Evolutionary conservation across 2,888 invertebrate genomes (phyloP).

Genomic region (Oxycera nigricornis): DNA sequence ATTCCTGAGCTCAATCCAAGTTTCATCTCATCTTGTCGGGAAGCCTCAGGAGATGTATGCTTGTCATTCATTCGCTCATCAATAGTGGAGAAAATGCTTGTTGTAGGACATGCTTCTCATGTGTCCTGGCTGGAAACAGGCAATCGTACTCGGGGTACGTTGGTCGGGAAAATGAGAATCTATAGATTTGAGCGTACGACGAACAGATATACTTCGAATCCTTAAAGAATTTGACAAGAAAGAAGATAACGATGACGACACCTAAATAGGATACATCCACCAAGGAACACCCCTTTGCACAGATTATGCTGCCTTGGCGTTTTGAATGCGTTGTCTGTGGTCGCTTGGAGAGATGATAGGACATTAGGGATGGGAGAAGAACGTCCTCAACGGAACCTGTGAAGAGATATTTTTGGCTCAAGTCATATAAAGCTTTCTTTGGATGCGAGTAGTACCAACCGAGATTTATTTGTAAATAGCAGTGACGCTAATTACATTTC

Average conservation of each 20-base stretch:
- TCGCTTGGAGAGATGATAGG: no score
- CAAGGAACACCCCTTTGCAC: not conserved
- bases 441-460: no score
- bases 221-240: constrained; percentile 16
- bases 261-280: not conserved
- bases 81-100: not conserved
- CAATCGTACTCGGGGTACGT: not conserved
- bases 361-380: no score
- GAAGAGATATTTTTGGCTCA: no score
- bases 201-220: not conserved
- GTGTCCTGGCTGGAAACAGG: not conserved
- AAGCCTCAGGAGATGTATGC: not conserved
- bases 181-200: not conserved
- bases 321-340: no score
- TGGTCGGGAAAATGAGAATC: not conserved
- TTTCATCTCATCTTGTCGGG: not conserved
- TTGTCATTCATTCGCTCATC: constrained; percentile 11
- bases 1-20: not conserved
- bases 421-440: no score
- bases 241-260: constrained; percentile 20
- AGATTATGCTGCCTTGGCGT: no score
- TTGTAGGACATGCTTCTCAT: not conserved
- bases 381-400: no score
- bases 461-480: no score
- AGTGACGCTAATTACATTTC: no score